phyloP scores from a whole-genome alignment of 2,797 vertebrate genomes.

The Danio aesculapii region DNA sequence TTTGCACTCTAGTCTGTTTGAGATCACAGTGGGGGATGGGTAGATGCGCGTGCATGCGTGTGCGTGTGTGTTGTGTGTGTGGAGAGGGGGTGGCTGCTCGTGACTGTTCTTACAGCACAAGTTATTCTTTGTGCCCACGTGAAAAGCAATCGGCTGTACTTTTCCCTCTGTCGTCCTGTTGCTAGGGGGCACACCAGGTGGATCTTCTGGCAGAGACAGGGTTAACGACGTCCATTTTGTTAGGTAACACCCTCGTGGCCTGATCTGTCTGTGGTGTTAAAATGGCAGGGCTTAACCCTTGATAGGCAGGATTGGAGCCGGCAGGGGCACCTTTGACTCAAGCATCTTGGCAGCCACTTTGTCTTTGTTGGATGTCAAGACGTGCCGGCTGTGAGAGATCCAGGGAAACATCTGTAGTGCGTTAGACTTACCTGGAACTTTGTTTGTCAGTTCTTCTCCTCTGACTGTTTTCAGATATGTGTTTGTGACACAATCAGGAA shows the following conservation, averaged over 20 bases:
- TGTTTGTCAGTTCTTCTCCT: neutral
- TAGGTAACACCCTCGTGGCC: constrained; percentile 88
- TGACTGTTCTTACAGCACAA: constrained; percentile 57
- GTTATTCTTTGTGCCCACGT: constrained; percentile 66
- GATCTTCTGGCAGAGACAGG: constrained; percentile 80
- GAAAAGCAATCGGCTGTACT: constrained; percentile 65
- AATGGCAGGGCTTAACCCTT: constrained; percentile 89
- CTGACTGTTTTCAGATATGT: constrained; percentile 21
- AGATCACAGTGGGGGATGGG: constrained; percentile 66
- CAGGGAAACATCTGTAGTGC: constrained; percentile 36
- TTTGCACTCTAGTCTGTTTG: constrained; percentile 63
- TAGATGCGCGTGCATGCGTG: constrained; percentile 16
- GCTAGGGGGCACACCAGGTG: constrained; percentile 78
- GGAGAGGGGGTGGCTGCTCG: constrained; percentile 33
- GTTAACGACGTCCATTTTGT: constrained; percentile 88
- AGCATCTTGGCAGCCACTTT: constrained; percentile 56
- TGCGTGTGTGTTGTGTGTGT: neutral
- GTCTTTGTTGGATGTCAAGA: constrained; percentile 68
- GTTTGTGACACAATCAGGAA: constrained; percentile 26
- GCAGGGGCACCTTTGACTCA: constrained; percentile 70
- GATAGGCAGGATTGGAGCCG: constrained; percentile 78
- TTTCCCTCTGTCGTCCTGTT: constrained; percentile 71
- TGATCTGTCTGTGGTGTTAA: constrained; percentile 86
- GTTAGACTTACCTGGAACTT: constrained; percentile 15
- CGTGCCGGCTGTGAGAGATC: constrained; percentile 51